phyloP scores from a whole-genome alignment of 2,888 invertebrate genomes.

The Thera obeliscata region DNA sequence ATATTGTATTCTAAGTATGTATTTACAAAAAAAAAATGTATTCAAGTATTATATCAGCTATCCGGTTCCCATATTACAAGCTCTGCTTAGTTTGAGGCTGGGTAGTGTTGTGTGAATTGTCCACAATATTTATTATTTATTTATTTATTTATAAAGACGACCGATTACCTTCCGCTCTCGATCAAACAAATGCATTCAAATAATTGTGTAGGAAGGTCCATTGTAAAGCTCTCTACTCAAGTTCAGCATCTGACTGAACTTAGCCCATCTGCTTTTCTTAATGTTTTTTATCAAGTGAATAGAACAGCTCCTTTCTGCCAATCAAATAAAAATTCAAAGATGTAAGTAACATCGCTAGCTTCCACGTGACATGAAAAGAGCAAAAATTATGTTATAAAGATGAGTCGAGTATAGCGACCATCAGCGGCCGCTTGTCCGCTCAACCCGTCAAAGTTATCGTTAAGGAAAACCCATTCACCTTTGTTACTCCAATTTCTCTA shows the following conservation, averaged over 20 bases:
- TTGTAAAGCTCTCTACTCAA: no score
- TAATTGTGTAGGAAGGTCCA: no score
- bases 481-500: conserved; percentile 7
- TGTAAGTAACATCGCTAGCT: background rate
- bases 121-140: no score
- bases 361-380: conserved; percentile 23
- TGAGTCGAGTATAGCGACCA: conserved; percentile 40
- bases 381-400: conserved; percentile 43
- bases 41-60: no score
- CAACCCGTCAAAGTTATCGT: conserved; percentile 30
- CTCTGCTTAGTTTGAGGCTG: no score
- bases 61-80: no score
- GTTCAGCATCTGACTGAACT: conserved; percentile 11
- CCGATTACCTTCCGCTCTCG: conserved; percentile 25
- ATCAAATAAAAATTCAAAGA: no score
- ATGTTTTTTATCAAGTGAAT: conserved; percentile 29
- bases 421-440: conserved; percentile 27
- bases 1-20: no score
- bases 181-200: conserved; percentile 22
- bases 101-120: no score
- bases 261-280: conserved; percentile 21
- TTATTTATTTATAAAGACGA: conserved; percentile 3
- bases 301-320: conserved; percentile 8
- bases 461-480: conserved; percentile 36
- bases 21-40: no score